These are phyloP conservation scores for Uloborus plumipes DNA, from an alignment of 2,888 invertebrate species.

Conservation along the genomic window DNA sequence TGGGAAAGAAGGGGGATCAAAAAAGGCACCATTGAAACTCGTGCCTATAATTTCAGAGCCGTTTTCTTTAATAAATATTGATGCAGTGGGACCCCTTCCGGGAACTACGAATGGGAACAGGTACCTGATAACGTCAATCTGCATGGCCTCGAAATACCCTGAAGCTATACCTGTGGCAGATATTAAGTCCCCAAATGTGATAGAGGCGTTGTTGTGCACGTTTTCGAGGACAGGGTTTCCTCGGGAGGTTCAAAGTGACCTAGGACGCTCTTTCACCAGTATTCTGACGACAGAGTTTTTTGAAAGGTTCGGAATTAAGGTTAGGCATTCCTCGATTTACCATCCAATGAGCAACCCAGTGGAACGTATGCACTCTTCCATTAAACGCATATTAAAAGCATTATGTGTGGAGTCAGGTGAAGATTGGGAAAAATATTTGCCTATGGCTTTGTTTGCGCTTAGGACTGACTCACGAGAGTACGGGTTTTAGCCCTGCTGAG, in stretches of 20 bases:
- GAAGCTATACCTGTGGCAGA: no score
- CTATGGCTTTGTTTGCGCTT: not conserved
- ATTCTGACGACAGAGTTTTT: not conserved
- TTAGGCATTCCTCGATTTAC: not conserved
- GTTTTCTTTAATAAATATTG: no score
- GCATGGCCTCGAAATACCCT: no score
- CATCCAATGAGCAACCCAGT: not conserved
- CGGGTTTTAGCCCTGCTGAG: constrained; percentile 24
- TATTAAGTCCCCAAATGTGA: no score
- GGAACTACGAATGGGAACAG: no score
- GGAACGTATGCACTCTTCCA: not conserved
- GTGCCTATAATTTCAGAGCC: no score
- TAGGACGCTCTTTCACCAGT: constrained; percentile 7
- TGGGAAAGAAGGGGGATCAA: no score
- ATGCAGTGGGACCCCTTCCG: no score
- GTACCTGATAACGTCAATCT: no score
- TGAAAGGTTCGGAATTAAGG: not conserved
- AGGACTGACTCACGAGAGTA: constrained; percentile 17
- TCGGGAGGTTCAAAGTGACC: constrained; percentile 1
- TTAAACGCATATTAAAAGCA: constrained; percentile 1
- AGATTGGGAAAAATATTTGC: constrained; percentile 1
- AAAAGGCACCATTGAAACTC: no score
- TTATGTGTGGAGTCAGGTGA: not conserved
- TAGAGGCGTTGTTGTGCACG: no score
- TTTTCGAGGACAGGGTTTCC: constrained; percentile 8